These are phyloP conservation scores for Mythimna ferrago DNA, from an alignment of 2,888 invertebrate species.

Conservation along the genomic window DNA sequence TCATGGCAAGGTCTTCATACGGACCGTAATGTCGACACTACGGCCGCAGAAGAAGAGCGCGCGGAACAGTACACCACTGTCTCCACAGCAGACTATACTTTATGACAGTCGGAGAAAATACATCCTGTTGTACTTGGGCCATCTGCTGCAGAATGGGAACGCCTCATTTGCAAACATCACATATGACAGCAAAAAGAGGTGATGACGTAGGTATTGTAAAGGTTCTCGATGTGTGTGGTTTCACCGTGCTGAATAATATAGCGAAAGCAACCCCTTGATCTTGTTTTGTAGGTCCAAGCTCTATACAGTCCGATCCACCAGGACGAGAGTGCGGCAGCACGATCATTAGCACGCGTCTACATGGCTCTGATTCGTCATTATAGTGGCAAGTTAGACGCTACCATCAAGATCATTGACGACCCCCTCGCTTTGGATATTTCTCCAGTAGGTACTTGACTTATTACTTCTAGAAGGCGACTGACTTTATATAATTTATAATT, in stretches of 20 bases:
- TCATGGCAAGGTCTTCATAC: background rate
- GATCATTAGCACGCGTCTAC: constrained; percentile 78
- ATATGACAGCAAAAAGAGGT: background rate
- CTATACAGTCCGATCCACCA: constrained; percentile 82
- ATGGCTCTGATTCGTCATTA: constrained; percentile 82
- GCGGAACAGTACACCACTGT: background rate
- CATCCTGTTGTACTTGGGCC: background rate
- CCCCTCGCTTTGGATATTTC: constrained; percentile 80
- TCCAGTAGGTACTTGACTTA: constrained; percentile 64
- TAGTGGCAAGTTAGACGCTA: constrained; percentile 72
- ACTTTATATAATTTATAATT: too few relatives aligned
- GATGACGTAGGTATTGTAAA: background rate
- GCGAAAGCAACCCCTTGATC: background rate
- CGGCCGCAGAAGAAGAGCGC: background rate
- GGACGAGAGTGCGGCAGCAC: constrained; percentile 77
- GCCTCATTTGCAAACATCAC: background rate
- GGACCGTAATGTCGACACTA: background rate
- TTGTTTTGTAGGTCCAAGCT: constrained; percentile 71
- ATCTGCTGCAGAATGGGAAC: background rate
- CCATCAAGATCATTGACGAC: constrained; percentile 79
- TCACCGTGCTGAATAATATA: background rate
- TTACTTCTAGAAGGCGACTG: too few relatives aligned
- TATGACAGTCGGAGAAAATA: background rate
- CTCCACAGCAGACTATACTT: background rate
- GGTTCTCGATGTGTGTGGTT: background rate